Percentiles rank a stretch among this genome's conserved stretches.
These are phyloP conservation scores for Zapus hudsonius DNA, from an alignment of 2,113 vertebrate species.

Conservation along the genomic window DNA sequence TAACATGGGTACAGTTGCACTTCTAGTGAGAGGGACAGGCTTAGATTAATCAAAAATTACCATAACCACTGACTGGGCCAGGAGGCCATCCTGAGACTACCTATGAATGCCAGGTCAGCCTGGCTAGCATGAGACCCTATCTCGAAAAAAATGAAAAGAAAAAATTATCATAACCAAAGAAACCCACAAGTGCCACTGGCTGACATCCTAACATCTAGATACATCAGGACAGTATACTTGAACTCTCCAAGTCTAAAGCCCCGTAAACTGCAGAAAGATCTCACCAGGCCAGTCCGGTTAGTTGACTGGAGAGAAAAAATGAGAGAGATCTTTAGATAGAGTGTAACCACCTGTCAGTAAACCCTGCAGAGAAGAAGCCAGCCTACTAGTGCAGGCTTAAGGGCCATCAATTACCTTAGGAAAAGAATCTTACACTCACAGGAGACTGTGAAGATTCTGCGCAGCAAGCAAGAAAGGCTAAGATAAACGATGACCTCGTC, in stretches of 20 bases:
- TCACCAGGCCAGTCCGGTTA: background rate
- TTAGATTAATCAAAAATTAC: too few relatives aligned
- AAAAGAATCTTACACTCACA: background rate
- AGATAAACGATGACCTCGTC: background rate
- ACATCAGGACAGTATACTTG: background rate
- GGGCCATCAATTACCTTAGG: background rate
- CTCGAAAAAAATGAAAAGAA: slow-evolving; percentile 29
- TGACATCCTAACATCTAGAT: background rate
- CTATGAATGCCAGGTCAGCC: too few relatives aligned
- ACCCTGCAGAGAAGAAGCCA: background rate
- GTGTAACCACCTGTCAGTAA: slow-evolving; percentile 2
- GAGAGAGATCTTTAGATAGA: background rate
- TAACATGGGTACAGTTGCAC: background rate
- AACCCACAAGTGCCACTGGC: background rate
- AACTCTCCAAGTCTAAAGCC: slow-evolving; percentile 46
- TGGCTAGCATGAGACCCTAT: too few relatives aligned
- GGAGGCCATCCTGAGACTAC: too few relatives aligned
- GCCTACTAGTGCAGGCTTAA: background rate
- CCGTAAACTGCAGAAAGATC: background rate
- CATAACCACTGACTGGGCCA: too few relatives aligned
- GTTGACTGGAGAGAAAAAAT: slow-evolving; percentile 17
- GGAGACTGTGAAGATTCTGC: background rate
- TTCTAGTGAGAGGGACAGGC: background rate
- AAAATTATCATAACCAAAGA: background rate
- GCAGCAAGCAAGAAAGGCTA: background rate